Base-by-base conservation (phyloP, 2,888 invertebrate species). In the Endotricha flammealis region DNA sequence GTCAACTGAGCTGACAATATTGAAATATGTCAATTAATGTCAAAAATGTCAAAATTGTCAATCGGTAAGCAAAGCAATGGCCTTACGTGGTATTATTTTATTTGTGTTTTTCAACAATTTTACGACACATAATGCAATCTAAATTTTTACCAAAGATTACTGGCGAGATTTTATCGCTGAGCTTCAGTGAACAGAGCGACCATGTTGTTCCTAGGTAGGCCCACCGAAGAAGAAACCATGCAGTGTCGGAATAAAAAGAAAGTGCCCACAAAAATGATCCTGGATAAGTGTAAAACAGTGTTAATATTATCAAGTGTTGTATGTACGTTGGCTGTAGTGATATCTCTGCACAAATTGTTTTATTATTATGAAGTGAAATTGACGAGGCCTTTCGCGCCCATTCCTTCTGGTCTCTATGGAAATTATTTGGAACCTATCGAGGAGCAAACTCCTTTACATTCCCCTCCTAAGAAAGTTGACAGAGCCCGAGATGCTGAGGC, bases 401-500 rank as follows among this genome's bases (percentile, higher is more conserved):
- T 86, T 44, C 86, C 86, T 36, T 62, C 73, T 50, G 81, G 78
- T 5, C 55, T 85, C 17, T 77, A 83, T 36, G 81, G 82, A 4
- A 82, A 71, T 36, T 73, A 80, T 43, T 60, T 85, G 35, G 81
- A 80, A 41, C 57, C 75, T 8, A 61, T 81, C 23, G 50, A 58
- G 0, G 71, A 72, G 4, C 64, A 70, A n/a, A 54, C 54, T 20
- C 53, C 59, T 1, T 44, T 59, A 12, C 60, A 56, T 8, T 48
- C 57, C 4, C 32, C 51, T 9, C 44, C 55, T 1, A 73, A 58
- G 43, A 36, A 45, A 8, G 43, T 50, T 1, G 77, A 83, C 34
- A 66, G 54, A 32, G 73, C 72, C 8, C 54, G 72, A 10, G 78
- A 86, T 46, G 75, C 85, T 0, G 97, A 98, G 82, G 96, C 97